Conservation (phyloP, 2,797 vertebrate genomes). For the Coregonus sp. region DNA sequence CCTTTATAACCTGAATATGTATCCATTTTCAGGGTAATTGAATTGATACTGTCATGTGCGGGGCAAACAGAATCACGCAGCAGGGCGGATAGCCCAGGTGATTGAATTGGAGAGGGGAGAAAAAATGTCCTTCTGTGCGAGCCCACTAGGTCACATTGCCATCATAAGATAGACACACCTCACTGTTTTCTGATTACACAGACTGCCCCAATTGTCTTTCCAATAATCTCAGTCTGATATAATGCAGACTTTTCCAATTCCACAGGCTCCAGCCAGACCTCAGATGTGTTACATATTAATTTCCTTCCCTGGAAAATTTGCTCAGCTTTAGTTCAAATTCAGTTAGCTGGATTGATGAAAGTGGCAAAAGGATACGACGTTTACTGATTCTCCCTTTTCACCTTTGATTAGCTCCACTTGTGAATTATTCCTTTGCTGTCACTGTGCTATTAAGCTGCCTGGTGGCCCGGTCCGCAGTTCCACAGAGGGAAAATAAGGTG, state of each 20-base stretch:
- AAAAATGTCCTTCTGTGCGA: conserved; percentile 65
- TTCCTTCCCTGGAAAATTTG: conserved; percentile 91
- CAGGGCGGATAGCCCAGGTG: conserved; percentile 86
- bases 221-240: conserved; percentile 84
- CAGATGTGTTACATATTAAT: conserved; percentile 99
- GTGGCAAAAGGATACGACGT: conserved; percentile 95
- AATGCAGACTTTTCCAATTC: conserved; percentile 85
- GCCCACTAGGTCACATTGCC: conserved; percentile 75
- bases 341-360: conserved; percentile 99
- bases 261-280: conserved; percentile 74
- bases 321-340: conserved; percentile 90
- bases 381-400: conserved; percentile 99
- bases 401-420: conserved; percentile 98
- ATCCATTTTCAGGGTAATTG: conserved; percentile 93
- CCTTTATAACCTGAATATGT: conserved; percentile 87
- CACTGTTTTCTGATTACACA: conserved; percentile 91
- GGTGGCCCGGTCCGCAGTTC: conserved; percentile 64
- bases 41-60: conserved; percentile 95
- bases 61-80: conserved; percentile 86
- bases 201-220: conserved; percentile 83
- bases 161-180: conserved; percentile 84
- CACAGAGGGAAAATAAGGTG: conserved; percentile 22
- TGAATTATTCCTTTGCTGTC: conserved; percentile 86
- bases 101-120: conserved; percentile 86
- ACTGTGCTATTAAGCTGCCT: conserved; percentile 82